Evolutionary conservation across 2,888 invertebrate genomes (phyloP).

Genomic region (Andrena praecox): DNA sequence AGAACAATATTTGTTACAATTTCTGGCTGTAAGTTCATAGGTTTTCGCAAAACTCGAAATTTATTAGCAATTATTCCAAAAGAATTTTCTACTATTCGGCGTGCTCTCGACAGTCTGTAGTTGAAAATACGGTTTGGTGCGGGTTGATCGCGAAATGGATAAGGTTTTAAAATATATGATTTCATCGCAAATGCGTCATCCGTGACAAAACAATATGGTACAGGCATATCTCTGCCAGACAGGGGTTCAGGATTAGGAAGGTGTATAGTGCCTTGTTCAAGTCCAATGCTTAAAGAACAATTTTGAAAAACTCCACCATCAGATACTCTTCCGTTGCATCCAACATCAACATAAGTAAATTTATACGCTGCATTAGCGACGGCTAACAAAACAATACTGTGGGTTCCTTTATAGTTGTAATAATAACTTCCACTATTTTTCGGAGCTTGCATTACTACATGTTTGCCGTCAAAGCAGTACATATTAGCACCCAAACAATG

Average conservation of each 20-base stretch:
- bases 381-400: background rate
- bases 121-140: conserved; percentile 1
- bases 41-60: conserved; percentile 1
- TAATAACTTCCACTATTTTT: too few species aligned
- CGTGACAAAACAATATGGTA: background rate
- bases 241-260: background rate
- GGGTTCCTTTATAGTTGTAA: too few species aligned
- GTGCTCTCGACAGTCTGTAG: conserved; percentile 1
- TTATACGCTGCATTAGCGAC: background rate
- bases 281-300: background rate
- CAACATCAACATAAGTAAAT: background rate
- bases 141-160: background rate
- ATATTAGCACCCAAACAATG: too few species aligned
- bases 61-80: conserved; percentile 10
- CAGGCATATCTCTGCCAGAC: background rate
- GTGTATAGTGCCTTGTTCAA: background rate
- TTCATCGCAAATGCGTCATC: conserved; percentile 3
- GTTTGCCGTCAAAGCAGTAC: too few species aligned
- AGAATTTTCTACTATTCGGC: conserved; percentile 3
- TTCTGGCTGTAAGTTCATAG: background rate
- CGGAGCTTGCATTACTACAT: too few species aligned
- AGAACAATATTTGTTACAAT: conserved; percentile 9
- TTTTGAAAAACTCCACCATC: background rate
- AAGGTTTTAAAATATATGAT: background rate
- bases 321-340: background rate